Evolutionary conservation across 2,888 invertebrate species (phyloP).

Genomic region (Gandaritis pyraliata): DNA sequence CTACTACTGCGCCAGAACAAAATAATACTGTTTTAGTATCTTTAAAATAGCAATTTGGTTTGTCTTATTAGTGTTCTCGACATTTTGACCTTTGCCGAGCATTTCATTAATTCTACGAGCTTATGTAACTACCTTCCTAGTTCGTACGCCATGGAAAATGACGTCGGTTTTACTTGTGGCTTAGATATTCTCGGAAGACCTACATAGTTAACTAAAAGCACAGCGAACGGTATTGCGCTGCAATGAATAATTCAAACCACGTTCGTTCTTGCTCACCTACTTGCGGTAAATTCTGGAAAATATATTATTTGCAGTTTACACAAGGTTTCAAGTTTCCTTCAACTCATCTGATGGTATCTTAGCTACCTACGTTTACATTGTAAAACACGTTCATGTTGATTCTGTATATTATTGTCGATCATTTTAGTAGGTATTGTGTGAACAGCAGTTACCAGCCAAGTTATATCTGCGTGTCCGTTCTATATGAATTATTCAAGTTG

Average conservation of each 20-base stretch:
- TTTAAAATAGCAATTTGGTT: conserved; percentile 3
- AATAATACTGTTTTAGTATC: not conserved
- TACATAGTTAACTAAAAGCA: conserved; percentile 49
- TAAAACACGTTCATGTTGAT: conserved; percentile 29
- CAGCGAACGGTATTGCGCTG: conserved; percentile 54
- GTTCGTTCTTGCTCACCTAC: conserved; percentile 45
- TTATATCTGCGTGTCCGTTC: conserved; percentile 44
- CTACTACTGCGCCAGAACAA: conserved; percentile 20
- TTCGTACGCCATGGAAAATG: conserved; percentile 36
- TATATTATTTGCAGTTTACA: conserved; percentile 40
- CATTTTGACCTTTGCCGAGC: conserved; percentile 50
- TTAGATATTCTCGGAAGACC: conserved; percentile 53
- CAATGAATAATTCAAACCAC: conserved; percentile 62
- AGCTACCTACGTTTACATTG: conserved; percentile 16
- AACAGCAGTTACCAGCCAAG: conserved; percentile 21
- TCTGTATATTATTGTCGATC: conserved; percentile 28
- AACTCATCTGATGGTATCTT: conserved; percentile 6
- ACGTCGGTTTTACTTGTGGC: conserved; percentile 46
- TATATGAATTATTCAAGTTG: conserved; percentile 72
- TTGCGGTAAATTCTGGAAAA: conserved; percentile 46
- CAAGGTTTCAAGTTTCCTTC: conserved; percentile 28
- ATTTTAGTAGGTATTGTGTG: conserved; percentile 20
- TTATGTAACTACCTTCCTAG: not conserved
- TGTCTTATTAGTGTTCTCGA: conserved; percentile 48
- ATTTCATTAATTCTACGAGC: not conserved